A percentile compares a stretch with the other conserved stretches of the same genome.
phyloP scores from a whole-genome alignment of 2,888 invertebrate genomes.

The Drosophila paramelanica region DNA sequence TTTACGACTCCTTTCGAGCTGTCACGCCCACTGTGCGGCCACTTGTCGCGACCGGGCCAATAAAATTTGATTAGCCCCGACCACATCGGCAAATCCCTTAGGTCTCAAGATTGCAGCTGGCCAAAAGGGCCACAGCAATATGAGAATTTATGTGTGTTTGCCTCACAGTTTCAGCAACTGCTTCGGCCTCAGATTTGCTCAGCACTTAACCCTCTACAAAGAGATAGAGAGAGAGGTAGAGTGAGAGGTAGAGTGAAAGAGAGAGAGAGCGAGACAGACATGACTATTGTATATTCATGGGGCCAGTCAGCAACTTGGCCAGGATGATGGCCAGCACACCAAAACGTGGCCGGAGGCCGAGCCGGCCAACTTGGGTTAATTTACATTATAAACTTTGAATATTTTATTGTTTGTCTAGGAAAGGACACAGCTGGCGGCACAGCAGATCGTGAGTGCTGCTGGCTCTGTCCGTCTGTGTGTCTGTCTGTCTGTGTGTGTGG shows the following conservation, averaged over 20 bases:
- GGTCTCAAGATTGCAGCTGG: slow-evolving; percentile 33
- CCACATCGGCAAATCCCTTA: slow-evolving; percentile 39
- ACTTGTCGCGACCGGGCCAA: slow-evolving; percentile 58
- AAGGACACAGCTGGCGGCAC: slow-evolving; percentile 67
- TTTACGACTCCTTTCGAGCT: slow-evolving; percentile 13
- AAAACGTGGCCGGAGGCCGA: slow-evolving; percentile 60
- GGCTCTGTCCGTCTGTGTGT: background rate
- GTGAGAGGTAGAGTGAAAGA: background rate
- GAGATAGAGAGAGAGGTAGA: background rate
- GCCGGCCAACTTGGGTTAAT: slow-evolving; percentile 75
- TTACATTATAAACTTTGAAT: slow-evolving; percentile 80
- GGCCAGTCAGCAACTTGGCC: slow-evolving; percentile 38
- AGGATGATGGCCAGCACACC: slow-evolving; percentile 37
- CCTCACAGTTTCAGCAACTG: slow-evolving; percentile 32
- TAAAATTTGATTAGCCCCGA: slow-evolving; percentile 72
- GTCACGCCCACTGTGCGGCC: slow-evolving; percentile 18
- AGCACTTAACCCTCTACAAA: slow-evolving; percentile 5
- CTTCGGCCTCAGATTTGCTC: slow-evolving; percentile 29
- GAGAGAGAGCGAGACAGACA: slow-evolving; percentile 2
- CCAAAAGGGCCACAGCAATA: slow-evolving; percentile 46
- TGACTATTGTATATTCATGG: slow-evolving; percentile 73
- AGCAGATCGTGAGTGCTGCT: slow-evolving; percentile 24
- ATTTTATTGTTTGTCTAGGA: slow-evolving; percentile 75
- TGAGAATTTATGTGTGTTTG: slow-evolving; percentile 58
- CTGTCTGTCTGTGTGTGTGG: background rate